A percentile compares a stretch with the other conserved stretches of the same genome.
These are phyloP conservation scores for Picus viridis DNA, from an alignment of 2,797 vertebrate genomes.

Conservation along the genomic window DNA sequence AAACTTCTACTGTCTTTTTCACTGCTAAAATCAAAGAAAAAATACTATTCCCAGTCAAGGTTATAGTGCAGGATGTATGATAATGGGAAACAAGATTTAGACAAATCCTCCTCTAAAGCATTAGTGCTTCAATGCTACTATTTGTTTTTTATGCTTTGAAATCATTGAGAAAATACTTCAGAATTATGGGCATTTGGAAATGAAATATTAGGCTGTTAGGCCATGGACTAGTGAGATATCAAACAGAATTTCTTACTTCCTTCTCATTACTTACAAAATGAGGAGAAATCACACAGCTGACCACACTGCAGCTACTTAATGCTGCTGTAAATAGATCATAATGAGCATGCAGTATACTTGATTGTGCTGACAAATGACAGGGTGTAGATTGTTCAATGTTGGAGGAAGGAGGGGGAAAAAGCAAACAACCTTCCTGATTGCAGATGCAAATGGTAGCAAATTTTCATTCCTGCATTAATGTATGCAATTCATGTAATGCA, in stretches of 20 bases:
- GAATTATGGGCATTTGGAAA: background rate
- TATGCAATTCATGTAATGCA: constrained; percentile 55
- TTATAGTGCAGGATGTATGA: background rate
- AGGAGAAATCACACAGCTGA: constrained; percentile 39
- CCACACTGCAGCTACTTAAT: constrained; percentile 23
- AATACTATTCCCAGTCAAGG: background rate
- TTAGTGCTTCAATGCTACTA: background rate
- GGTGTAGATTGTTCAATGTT: constrained; percentile 14
- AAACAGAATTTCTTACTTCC: background rate
- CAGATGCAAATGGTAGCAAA: constrained; percentile 42
- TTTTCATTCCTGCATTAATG: constrained; percentile 53
- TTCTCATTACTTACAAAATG: background rate
- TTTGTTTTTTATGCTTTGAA: background rate
- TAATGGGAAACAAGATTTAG: background rate
- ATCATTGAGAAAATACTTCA: background rate
- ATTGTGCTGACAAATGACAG: constrained; percentile 47
- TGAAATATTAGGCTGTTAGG: background rate
- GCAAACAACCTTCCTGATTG: constrained; percentile 33
- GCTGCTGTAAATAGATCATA: constrained; percentile 35
- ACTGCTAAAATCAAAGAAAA: background rate
- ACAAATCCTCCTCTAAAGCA: background rate
- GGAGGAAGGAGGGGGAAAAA: background rate
- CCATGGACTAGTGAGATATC: background rate
- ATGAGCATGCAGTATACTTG: constrained; percentile 18
- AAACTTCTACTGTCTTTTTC: background rate